Base-by-base conservation (phyloP, 2,888 invertebrate species). In the Cryptophagus acutangulus region DNA sequence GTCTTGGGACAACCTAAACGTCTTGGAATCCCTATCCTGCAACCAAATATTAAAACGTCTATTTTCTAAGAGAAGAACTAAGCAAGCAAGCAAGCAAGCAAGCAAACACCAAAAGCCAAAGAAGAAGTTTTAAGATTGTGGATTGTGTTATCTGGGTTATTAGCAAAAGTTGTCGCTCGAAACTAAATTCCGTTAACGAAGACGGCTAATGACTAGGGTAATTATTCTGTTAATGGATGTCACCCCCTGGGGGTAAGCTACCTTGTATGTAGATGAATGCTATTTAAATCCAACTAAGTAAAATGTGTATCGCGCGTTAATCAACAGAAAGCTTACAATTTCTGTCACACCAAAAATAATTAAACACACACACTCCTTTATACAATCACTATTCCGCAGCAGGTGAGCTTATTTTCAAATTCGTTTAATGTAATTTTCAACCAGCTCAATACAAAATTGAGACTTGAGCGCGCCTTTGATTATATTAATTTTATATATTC, bases 1-100 rank as follows among this genome's bases (percentile, higher is more conserved):
- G 38, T 74, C 71, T 52, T 78, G 76, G 33, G 71, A 74, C 17
- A 84, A 65, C n/a, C n/a, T n/a, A n/a, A n/a, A n/a, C n/a, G n/a
- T n/a, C n/a, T n/a, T n/a, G n/a, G n/a, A n/a, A n/a, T n/a, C n/a
- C n/a, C n/a, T n/a, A n/a, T n/a, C n/a, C n/a, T n/a, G n/a, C n/a
- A n/a, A n/a, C n/a, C n/a, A n/a, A n/a, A n/a, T n/a, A n/a, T n/a
- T n/a, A n/a, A n/a, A n/a, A n/a, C n/a, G n/a, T n/a, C n/a, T n/a
- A n/a, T n/a, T n/a, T n/a, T n/a, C n/a, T n/a, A n/a, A n/a, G n/a
- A n/a, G n/a, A n/a, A n/a, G n/a, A n/a, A n/a, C n/a, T n/a, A n/a
- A n/a, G n/a, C n/a, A n/a, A n/a, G n/a, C n/a, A n/a, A n/a, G n/a
- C n/a, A n/a, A n/a, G n/a, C n/a, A n/a, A n/a, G n/a, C n/a, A n/a